Evolutionary conservation across 2,888 invertebrate species (phyloP).

Genomic region (Tenthredo amoena): DNA sequence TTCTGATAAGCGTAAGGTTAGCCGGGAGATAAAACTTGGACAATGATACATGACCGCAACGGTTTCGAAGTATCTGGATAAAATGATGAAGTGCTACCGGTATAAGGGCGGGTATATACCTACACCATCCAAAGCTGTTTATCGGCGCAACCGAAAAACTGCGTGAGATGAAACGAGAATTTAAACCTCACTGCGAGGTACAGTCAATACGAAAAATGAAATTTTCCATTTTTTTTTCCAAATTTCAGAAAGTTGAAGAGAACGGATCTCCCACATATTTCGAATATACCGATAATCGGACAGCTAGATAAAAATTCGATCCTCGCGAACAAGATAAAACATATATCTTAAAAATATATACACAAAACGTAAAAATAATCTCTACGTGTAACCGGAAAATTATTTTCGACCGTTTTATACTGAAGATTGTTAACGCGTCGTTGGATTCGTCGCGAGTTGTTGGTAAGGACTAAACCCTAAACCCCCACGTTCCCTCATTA

Average conservation of each 20-base stretch:
- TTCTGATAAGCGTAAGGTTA: background rate
- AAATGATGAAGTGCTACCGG: conserved; percentile 51
- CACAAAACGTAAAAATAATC: no score
- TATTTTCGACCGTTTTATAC: background rate
- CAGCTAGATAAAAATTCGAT: background rate
- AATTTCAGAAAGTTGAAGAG: background rate
- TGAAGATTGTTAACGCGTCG: background rate
- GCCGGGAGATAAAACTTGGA: background rate
- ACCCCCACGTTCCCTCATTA: conserved; percentile 71
- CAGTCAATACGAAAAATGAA: background rate
- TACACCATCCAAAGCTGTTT: background rate
- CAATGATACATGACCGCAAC: background rate
- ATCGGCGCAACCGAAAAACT: conserved; percentile 31
- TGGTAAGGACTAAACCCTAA: background rate
- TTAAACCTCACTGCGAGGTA: background rate
- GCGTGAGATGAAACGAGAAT: conserved; percentile 14
- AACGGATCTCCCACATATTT: no score
- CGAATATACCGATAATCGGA: no score
- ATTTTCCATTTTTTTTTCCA: background rate
- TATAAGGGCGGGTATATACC: background rate
- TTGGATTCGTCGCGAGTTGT: background rate
- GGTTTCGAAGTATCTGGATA: conserved; percentile 10
- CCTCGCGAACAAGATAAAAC: background rate
- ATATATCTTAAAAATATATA: no score
- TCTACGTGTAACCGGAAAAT: background rate